These are phyloP conservation scores for Mnemiopsis leidyi DNA, from an alignment of 37 sponge, comb jelly and placozoan genomes.

Conservation along the genomic window DNA sequence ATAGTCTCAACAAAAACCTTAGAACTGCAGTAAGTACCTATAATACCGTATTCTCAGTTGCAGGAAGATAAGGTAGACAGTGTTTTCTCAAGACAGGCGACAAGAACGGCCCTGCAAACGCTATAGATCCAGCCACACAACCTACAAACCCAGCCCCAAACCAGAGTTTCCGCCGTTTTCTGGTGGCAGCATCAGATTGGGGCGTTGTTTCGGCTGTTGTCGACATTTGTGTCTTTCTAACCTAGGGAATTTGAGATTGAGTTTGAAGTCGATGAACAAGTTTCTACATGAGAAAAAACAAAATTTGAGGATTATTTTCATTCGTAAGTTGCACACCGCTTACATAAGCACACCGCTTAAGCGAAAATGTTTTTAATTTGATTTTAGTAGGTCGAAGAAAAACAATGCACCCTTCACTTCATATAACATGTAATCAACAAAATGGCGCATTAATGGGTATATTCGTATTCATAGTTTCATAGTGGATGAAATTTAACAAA, in stretches of 20 bases:
- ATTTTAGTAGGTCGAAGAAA: too few relatives aligned
- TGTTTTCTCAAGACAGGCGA: constrained; percentile 60
- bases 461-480: constrained; percentile 1
- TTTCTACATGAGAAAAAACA: too few relatives aligned
- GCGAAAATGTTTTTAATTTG: too few relatives aligned
- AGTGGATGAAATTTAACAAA: constrained; percentile 43
- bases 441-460: constrained; percentile 14
- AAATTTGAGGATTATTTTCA: too few relatives aligned
- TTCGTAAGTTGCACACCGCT: too few relatives aligned
- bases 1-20: too few relatives aligned
- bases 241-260: too few relatives aligned
- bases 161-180: constrained; percentile 10
- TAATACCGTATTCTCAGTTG: constrained; percentile 52
- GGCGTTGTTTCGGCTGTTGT: background rate
- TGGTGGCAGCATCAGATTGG: background rate
- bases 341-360: too few relatives aligned
- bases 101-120: constrained; percentile 63
- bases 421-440: constrained; percentile 48
- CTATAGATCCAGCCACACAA: constrained; percentile 34
- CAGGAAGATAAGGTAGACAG: constrained; percentile 65
- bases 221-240: too few relatives aligned
- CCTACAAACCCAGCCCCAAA: constrained; percentile 50
- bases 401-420: too few relatives aligned
- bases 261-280: too few relatives aligned
- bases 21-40: constrained; percentile 36